A percentile compares a stretch with the other conserved stretches of the same genome.
phyloP scores from a whole-genome alignment of 2,888 invertebrate genomes.

The Oligia strigilis region DNA sequence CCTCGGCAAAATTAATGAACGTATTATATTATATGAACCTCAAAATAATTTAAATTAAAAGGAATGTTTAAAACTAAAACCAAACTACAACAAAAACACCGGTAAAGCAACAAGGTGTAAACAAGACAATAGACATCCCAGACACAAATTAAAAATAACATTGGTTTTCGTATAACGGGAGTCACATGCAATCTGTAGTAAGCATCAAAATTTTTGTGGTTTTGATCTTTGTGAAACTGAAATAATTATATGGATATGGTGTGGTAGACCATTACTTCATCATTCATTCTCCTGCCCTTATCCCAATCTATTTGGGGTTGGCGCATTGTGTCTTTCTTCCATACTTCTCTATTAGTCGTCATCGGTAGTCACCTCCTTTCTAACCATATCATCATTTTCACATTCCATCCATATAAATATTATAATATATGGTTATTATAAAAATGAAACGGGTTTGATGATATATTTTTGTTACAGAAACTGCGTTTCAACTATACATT shows the following conservation, averaged over 20 bases:
- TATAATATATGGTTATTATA: neutral
- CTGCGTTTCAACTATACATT: conserved; percentile 95
- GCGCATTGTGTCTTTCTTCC: too few species aligned
- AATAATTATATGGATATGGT: neutral
- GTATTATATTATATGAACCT: too few species aligned
- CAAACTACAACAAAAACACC: neutral
- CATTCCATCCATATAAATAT: neutral
- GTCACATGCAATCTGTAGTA: neutral
- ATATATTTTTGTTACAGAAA: conserved; percentile 90
- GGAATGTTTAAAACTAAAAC: neutral
- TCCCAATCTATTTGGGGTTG: too few species aligned
- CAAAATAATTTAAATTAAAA: too few species aligned
- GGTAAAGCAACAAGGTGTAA: neutral
- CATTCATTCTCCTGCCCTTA: too few species aligned
- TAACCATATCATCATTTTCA: too few species aligned
- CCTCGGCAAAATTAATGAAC: too few species aligned
- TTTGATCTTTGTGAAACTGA: neutral
- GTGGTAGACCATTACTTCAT: neutral
- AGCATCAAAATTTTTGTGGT: neutral
- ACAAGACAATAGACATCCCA: neutral
- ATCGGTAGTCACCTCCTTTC: too few species aligned
- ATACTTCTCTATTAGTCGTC: too few species aligned
- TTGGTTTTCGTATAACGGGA: neutral
- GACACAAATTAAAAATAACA: neutral
- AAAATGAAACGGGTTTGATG: neutral